These are phyloP conservation scores for Zonitis immaculata DNA, from an alignment of 2,888 invertebrate genomes.

Conservation along the genomic window DNA sequence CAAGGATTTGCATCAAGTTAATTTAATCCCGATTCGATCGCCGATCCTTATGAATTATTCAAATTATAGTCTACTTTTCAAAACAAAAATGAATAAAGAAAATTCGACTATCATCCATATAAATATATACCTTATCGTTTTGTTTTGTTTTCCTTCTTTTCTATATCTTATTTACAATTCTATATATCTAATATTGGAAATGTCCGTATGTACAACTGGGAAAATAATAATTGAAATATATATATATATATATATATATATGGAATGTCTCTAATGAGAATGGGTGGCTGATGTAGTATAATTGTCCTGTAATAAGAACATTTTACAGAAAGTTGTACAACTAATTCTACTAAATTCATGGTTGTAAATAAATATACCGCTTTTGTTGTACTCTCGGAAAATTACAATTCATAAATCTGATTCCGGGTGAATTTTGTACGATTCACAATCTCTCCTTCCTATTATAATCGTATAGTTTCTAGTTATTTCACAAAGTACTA, in stretches of 20 bases:
- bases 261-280: neutral
- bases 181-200: neutral
- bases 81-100: slow-evolving; percentile 31
- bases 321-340: slow-evolving; percentile 18
- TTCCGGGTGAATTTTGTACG: neutral
- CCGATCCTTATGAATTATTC: slow-evolving; percentile 39
- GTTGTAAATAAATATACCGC: slow-evolving; percentile 19
- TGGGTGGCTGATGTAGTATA: neutral
- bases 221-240: too few relatives aligned
- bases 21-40: slow-evolving; percentile 35
- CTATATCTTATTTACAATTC: neutral
- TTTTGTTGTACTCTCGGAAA: slow-evolving; percentile 19
- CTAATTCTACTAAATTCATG: slow-evolving; percentile 18
- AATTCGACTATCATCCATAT: slow-evolving; percentile 9
- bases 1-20: slow-evolving; percentile 38
- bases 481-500: neutral
- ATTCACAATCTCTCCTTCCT: slow-evolving; percentile 1
- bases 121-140: slow-evolving; percentile 17
- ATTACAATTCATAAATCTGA: slow-evolving; percentile 23
- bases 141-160: neutral
- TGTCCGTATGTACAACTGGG: too few relatives aligned
- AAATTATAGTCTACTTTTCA: slow-evolving; percentile 26
- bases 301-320: slow-evolving; percentile 7
- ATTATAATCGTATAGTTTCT: too few relatives aligned
- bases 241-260: too few relatives aligned